Evolutionary conservation across 2,113 vertebrate species (phyloP), one percentile per base, ranked within the genome.

Genomic region (Geothlypis trichas): DNA sequence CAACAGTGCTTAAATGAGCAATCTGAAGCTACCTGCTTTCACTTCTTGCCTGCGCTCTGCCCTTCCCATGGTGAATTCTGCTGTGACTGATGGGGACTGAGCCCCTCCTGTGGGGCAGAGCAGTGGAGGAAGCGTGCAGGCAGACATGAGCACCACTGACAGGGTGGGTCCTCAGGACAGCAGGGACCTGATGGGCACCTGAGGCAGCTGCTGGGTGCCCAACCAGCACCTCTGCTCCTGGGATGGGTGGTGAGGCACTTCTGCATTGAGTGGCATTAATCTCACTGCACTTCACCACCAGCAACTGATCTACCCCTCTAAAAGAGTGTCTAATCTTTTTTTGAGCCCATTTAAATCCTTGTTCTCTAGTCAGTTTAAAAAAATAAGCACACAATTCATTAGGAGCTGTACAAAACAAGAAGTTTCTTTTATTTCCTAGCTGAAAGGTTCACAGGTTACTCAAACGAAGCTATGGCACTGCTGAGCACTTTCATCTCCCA

Each of bases 91-190:
- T 5, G 46, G 67, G 30, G 6, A 51, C 47, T 33, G 58, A 61
- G 46, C 15, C 21, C 6, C 55, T 42, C 46, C 69, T 44, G 0
- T 15, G 62, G 47, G 41, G 66, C 58, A 21, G 15, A 37, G 78
- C 76, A 33, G 30, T 5, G 3, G 30, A 51, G 67, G 72, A n/a
- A 31, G 26, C 0, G 0, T 20, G 67, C 49, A 7, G 47, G 35
- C 51, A 71, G 57, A 52, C 27, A 22, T 0, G 0, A 80, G 17
- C 63, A 59, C 33, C 41, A 10, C 27, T 1, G 0, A 11, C 33
- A 9, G 58, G 13, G 44, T 5, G n/a, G 26, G 12, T 65, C 39
- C 62, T n/a, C 63, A 39, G 57, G 63, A 62, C 35, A 52, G 19
- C n/a, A 61, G 63, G 52, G 11, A 52, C 28, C 46, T 21, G 24